These are phyloP conservation scores for Ips typographus DNA, from an alignment of 1,140 invertebrate genomes.

Conservation along the genomic window DNA sequence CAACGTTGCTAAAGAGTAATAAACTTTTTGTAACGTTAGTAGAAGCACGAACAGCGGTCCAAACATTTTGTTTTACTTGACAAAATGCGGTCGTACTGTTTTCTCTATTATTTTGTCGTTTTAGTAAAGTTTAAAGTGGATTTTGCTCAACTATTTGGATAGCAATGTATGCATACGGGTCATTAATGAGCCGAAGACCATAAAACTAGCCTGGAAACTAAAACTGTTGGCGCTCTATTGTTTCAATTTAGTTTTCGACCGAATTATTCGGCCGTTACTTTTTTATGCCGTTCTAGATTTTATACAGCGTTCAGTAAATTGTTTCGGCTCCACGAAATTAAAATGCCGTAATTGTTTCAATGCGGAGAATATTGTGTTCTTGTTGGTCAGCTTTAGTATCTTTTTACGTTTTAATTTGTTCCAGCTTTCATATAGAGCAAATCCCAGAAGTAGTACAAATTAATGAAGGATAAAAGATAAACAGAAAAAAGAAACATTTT, in stretches of 20 bases:
- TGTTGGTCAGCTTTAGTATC: neutral
- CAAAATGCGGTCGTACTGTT: too few relatives aligned
- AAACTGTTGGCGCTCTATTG: constrained; percentile 6
- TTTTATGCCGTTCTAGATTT: constrained; percentile 6
- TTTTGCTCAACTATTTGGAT: neutral
- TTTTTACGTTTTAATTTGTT: neutral
- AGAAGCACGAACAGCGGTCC: too few relatives aligned
- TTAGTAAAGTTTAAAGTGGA: too few relatives aligned
- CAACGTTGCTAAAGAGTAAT: too few relatives aligned
- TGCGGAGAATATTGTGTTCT: neutral
- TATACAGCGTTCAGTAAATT: neutral
- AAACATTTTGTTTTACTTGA: too few relatives aligned
- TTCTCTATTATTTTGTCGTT: too few relatives aligned
- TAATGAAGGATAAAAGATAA: too few relatives aligned
- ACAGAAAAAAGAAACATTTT: too few relatives aligned
- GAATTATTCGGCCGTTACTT: constrained; percentile 7
- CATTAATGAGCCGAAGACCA: neutral
- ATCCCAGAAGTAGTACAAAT: too few relatives aligned
- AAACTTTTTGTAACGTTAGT: too few relatives aligned
- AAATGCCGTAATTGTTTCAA: neutral
- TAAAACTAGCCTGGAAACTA: neutral
- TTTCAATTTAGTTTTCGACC: constrained; percentile 10
- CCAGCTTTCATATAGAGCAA: too few relatives aligned
- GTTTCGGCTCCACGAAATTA: neutral
- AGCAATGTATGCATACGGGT: neutral